phyloP scores from a whole-genome alignment of 37 sponge, comb jelly and placozoan genomes.

The Aphrocallistes beatrix region DNA sequence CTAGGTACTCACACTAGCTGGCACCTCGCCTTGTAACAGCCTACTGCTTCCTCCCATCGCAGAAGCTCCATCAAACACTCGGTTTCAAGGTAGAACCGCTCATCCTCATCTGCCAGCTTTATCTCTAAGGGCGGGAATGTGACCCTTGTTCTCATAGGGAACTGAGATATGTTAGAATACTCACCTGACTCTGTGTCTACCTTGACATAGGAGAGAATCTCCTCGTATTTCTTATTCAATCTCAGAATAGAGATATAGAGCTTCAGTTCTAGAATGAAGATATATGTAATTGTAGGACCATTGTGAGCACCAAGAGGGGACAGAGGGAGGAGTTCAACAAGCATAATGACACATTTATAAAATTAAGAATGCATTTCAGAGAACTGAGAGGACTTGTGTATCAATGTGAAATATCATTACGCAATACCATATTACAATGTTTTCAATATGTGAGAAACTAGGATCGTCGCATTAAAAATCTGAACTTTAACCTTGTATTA shows the following conservation, averaged over 20 bases:
- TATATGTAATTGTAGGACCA: too few species aligned
- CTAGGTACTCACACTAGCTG: not conserved
- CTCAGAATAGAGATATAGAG: not conserved
- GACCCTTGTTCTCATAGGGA: not conserved
- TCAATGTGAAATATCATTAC: too few species aligned
- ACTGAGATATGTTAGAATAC: not conserved
- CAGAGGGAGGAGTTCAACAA: too few species aligned
- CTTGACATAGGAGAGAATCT: not conserved
- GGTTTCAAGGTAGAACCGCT: not conserved
- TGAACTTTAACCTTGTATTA: too few species aligned
- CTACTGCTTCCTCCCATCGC: not conserved
- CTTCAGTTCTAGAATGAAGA: not conserved
- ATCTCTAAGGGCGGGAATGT: not conserved
- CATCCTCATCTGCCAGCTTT: not conserved
- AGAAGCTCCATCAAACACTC: not conserved
- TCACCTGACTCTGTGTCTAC: not conserved
- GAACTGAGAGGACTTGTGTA: too few species aligned
- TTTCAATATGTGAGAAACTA: too few species aligned
- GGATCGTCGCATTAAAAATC: too few species aligned
- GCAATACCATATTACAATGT: too few species aligned
- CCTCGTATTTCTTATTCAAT: not conserved
- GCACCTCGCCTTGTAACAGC: not conserved
- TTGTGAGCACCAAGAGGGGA: too few species aligned
- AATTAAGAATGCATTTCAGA: too few species aligned
- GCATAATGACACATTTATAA: too few species aligned